These are phyloP conservation scores for Muschampia plurimacula DNA, from an alignment of 2,888 invertebrate species.

Conservation along the genomic window DNA sequence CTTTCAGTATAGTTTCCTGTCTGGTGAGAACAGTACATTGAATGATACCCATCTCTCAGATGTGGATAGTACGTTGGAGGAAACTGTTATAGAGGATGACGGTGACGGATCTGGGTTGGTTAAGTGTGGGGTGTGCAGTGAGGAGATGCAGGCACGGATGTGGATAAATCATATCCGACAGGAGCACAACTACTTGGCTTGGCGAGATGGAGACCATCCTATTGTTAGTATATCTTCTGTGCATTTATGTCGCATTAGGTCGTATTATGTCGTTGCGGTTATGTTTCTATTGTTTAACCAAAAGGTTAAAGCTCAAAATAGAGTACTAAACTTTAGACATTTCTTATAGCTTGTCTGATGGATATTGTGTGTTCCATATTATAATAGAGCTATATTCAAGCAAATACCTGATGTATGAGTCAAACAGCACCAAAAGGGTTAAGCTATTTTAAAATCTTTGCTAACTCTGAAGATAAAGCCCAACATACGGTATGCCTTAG, in stretches of 20 bases:
- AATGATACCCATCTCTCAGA: conserved; percentile 7
- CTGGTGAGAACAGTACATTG: background rate
- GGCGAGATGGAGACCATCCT: conserved; percentile 13
- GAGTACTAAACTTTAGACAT: background rate
- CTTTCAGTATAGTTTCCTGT: conserved; percentile 7
- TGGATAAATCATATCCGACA: conserved; percentile 82
- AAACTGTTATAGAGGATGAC: background rate
- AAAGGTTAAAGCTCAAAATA: too few species aligned
- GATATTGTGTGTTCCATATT: background rate
- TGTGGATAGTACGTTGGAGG: background rate
- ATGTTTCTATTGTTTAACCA: too few species aligned
- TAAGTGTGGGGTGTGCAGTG: conserved; percentile 70
- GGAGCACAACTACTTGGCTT: conserved; percentile 83
- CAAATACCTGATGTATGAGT: background rate
- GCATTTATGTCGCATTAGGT: background rate
- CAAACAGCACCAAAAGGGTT: background rate
- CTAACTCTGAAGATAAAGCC: background rate
- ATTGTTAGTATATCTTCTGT: conserved; percentile 1
- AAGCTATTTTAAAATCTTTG: background rate
- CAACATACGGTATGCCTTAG: background rate
- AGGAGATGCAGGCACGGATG: conserved; percentile 56
- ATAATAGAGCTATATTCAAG: background rate
- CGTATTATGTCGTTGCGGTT: too few species aligned
- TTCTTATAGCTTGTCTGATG: too few species aligned
- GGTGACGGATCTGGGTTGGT: conserved; percentile 28